Evolutionary conservation across 2,113 vertebrate species (phyloP).

Genomic region (Sapajus apella): DNA sequence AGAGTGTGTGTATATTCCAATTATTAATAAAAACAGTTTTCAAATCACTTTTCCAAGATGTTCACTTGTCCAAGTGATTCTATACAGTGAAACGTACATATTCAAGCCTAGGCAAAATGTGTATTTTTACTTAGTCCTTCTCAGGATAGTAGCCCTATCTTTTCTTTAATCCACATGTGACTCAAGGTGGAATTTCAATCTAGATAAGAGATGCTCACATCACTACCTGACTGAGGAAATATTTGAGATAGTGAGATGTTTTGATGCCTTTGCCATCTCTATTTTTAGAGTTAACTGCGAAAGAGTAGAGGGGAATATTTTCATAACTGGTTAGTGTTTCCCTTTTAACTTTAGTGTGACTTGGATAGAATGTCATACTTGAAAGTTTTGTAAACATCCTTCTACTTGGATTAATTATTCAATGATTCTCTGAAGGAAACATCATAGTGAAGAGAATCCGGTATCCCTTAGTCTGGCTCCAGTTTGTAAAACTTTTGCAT

Average conservation of each 20-base stretch:
- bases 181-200: background rate
- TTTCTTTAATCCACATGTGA: background rate
- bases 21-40: background rate
- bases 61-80: background rate
- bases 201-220: background rate
- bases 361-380: background rate
- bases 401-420: constrained; percentile 41
- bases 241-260: background rate
- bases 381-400: background rate
- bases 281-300: background rate
- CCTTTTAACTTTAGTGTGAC: background rate
- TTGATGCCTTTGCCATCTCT: background rate
- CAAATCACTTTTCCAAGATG: background rate
- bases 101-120: background rate
- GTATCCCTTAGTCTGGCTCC: background rate
- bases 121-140: background rate
- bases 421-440: background rate
- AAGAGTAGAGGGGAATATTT: background rate
- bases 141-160: background rate
- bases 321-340: background rate
- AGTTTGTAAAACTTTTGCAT: background rate
- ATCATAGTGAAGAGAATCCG: background rate
- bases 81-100: background rate
- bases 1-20: background rate
- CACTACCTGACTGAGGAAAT: background rate